Evolutionary conservation across 2,113 vertebrate genomes (phyloP).

Genomic region (Elanus axillaris): DNA sequence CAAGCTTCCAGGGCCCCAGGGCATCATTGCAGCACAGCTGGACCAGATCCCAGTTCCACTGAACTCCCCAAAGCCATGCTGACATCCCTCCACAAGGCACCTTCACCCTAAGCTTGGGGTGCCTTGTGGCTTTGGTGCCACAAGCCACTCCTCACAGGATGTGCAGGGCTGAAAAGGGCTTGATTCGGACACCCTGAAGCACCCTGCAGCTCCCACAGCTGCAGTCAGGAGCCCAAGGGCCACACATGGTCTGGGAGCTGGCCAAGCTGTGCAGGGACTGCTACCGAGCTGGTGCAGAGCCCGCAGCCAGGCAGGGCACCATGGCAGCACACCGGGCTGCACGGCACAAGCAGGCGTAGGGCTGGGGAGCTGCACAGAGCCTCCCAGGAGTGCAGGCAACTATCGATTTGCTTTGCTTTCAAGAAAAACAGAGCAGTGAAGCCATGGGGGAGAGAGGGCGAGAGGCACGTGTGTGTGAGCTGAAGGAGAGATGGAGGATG

Average conservation of each 20-base stretch:
- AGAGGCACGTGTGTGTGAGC: accelerated
- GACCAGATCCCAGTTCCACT: neutral
- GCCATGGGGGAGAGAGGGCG: neutral
- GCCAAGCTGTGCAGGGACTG: neutral
- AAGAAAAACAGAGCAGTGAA: neutral
- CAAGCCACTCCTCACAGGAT: neutral
- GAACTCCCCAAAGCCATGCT: neutral
- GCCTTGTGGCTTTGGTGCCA: neutral
- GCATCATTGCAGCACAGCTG: neutral
- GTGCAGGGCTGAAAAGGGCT: neutral
- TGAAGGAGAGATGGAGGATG: neutral
- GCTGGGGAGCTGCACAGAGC: neutral
- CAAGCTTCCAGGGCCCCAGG: neutral
- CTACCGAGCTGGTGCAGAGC: neutral
- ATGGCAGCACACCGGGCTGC: neutral
- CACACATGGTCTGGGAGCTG: accelerated
- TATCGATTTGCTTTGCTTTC: neutral
- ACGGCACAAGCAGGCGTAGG: neutral
- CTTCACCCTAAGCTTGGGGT: neutral
- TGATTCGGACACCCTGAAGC: neutral
- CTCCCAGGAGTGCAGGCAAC: neutral
- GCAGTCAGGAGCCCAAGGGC: neutral
- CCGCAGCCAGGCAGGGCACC: neutral
- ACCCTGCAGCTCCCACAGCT: neutral
- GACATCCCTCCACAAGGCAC: neutral